phyloP scores from a whole-genome alignment of 2,113 vertebrate genomes.

The Dipodomys stephensi region DNA sequence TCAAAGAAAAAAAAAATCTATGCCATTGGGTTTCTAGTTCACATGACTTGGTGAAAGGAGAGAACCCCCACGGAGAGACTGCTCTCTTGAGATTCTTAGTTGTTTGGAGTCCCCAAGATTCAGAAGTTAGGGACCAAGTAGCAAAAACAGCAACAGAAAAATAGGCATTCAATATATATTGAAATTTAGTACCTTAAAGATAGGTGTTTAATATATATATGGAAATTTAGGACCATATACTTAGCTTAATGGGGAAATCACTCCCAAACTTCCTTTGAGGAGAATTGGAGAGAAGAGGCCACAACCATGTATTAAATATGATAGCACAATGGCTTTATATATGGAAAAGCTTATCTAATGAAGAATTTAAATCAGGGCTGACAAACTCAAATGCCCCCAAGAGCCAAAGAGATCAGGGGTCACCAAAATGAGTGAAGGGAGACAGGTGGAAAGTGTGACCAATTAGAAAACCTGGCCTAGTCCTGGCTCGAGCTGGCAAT shows the following conservation, averaged over 20 bases:
- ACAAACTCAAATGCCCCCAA: conserved; percentile 44
- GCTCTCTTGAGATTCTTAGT: conserved; percentile 66
- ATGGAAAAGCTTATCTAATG: conserved; percentile 23
- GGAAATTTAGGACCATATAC: conserved; percentile 10
- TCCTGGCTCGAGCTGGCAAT: background rate
- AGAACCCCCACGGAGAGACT: background rate
- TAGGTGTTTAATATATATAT: background rate
- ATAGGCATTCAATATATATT: conserved; percentile 19
- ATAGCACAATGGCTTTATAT: background rate
- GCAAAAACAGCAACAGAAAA: background rate
- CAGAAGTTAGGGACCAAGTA: conserved; percentile 34
- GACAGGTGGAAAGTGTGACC: conserved; percentile 62
- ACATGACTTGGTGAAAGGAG: conserved; percentile 29
- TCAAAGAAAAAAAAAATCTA: conserved; percentile 67
- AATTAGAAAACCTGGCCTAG: background rate
- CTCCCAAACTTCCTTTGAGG: background rate
- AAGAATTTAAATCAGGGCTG: conserved; percentile 56
- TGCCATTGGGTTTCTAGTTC: conserved; percentile 50
- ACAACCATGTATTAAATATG: conserved; percentile 4
- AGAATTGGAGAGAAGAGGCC: background rate
- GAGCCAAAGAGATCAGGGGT: conserved; percentile 32
- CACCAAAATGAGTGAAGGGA: conserved; percentile 58
- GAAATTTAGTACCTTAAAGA: conserved; percentile 34
- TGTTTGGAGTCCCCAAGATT: conserved; percentile 59
- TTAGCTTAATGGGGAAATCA: background rate